These are phyloP conservation scores for Hypomesus transpacificus DNA, from an alignment of 2,113 vertebrate species.

Conservation along the genomic window DNA sequence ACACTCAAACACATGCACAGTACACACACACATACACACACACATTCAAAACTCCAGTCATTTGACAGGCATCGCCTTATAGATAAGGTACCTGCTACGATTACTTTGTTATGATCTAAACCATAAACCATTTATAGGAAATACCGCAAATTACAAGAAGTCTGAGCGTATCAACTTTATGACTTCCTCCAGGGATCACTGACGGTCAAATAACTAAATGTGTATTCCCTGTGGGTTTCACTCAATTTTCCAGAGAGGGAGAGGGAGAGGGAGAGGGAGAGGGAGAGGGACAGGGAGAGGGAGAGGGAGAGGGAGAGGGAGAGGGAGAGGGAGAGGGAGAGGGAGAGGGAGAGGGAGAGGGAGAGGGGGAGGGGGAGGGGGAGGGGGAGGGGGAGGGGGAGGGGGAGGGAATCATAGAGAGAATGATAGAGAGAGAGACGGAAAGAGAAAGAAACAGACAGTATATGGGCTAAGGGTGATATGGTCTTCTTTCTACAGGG, in stretches of 20 bases:
- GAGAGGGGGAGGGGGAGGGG: neutral
- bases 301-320: slow-evolving; percentile 8
- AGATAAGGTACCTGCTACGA: no score
- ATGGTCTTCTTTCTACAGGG: no score
- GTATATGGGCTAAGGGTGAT: no score
- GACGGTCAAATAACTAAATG: no score
- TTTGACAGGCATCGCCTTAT: no score
- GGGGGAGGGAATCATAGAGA: slow-evolving; percentile 14
- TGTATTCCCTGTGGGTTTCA: neutral
- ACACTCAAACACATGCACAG: no score
- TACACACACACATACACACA: no score
- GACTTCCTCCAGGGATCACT: no score
- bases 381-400: neutral
- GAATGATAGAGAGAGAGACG: neutral
- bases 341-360: slow-evolving; percentile 18
- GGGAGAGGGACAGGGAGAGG: slow-evolving; percentile 11
- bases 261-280: slow-evolving; percentile 4
- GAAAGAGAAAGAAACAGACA: no score
- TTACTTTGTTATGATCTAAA: no score
- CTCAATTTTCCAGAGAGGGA: neutral
- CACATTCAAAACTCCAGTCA: no score
- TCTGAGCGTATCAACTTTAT: no score
- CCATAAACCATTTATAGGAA: neutral
- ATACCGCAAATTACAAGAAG: neutral
- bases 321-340: neutral